Conservation (phyloP, 1,140 invertebrate genomes). For the Scylla paramamosain region DNA sequence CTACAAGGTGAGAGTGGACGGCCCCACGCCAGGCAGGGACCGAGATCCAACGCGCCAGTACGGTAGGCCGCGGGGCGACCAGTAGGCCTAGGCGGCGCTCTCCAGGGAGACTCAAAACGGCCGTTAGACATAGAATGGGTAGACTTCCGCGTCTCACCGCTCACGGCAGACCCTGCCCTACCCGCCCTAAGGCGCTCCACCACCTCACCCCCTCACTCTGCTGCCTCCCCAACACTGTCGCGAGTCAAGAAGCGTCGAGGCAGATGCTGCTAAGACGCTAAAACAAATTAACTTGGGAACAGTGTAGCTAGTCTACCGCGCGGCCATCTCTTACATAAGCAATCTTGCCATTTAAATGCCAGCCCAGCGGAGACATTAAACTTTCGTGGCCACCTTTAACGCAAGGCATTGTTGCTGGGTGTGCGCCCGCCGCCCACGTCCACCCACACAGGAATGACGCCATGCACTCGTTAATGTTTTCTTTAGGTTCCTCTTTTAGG, state of each 20-base stretch:
- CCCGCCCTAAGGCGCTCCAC: background rate
- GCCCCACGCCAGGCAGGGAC: too few relatives aligned
- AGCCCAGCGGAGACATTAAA: background rate
- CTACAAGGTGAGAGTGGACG: too few relatives aligned
- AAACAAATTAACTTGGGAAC: too few relatives aligned
- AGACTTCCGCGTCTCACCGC: constrained; percentile 38
- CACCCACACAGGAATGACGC: too few relatives aligned
- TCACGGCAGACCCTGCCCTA: background rate
- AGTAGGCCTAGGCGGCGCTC: constrained; percentile 58
- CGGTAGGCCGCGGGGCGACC: background rate
- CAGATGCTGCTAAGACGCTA: too few relatives aligned
- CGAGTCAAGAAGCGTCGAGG: too few relatives aligned
- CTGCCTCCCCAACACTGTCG: background rate
- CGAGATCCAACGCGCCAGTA: too few relatives aligned
- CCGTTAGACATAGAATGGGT: constrained; percentile 68
- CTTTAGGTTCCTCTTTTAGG: too few relatives aligned
- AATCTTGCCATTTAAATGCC: constrained; percentile 62
- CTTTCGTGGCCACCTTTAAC: background rate
- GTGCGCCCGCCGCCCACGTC: background rate
- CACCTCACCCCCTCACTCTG: too few relatives aligned
- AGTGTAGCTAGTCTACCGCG: background rate
- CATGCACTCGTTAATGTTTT: too few relatives aligned
- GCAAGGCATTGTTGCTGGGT: background rate
- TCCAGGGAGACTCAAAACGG: constrained; percentile 70
- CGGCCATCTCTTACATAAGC: constrained; percentile 44